These are phyloP conservation scores for Alviniconcha strummeri DNA, from an alignment of 2,888 invertebrate species.

Conservation along the genomic window DNA sequence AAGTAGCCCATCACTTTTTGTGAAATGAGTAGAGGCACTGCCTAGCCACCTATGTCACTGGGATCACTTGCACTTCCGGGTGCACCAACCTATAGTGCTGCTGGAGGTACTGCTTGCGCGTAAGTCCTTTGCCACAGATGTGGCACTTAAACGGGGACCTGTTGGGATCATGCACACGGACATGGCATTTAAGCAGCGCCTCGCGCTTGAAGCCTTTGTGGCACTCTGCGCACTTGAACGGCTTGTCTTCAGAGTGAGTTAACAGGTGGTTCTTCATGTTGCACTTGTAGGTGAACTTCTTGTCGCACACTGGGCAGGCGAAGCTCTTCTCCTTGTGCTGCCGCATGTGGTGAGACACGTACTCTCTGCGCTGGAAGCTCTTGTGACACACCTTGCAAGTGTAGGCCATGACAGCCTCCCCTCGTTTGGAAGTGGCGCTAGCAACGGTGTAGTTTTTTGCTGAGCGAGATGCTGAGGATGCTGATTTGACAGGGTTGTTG, in stretches of 20 bases:
- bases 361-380: slow-evolving; percentile 2
- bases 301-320: slow-evolving; percentile 11
- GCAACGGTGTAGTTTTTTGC: not conserved
- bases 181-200: slow-evolving; percentile 10
- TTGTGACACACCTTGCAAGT: slow-evolving; percentile 25
- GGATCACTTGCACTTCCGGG: slow-evolving; percentile 7
- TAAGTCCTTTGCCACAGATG: slow-evolving; percentile 28
- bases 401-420: slow-evolving; percentile 6
- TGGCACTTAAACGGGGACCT: slow-evolving; percentile 14
- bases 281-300: slow-evolving; percentile 31
- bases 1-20: too few relatives aligned
- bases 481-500: not conserved
- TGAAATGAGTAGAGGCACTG: too few relatives aligned
- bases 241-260: slow-evolving; percentile 11
- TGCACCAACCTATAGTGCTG: slow-evolving; percentile 22
- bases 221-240: slow-evolving; percentile 23
- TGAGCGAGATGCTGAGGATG: not conserved
- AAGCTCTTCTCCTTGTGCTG: slow-evolving; percentile 20
- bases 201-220: slow-evolving; percentile 12
- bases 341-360: slow-evolving; percentile 14
- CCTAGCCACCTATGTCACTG: too few relatives aligned
- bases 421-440: not conserved
- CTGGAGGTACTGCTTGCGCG: slow-evolving; percentile 16
- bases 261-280: slow-evolving; percentile 26
- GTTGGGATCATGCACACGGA: not conserved